These are phyloP conservation scores for Diorhabda elongata DNA, from an alignment of 1,140 invertebrate genomes.

Conservation along the genomic window DNA sequence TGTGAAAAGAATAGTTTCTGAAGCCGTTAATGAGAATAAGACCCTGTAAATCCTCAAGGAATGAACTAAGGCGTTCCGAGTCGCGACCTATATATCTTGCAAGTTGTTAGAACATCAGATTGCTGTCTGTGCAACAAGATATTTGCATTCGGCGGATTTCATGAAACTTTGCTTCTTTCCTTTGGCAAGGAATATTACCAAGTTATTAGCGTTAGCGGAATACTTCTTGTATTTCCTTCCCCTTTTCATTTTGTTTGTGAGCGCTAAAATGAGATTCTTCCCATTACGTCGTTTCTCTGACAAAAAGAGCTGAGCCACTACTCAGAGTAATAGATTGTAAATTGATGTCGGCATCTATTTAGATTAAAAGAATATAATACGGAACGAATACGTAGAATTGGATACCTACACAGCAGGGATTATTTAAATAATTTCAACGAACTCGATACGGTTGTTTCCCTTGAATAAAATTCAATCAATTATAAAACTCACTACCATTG, in stretches of 20 bases:
- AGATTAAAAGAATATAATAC: background rate
- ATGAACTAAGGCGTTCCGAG: background rate
- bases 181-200: slow-evolving; percentile 1
- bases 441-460: no score
- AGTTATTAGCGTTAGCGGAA: slow-evolving; percentile 1
- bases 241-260: background rate
- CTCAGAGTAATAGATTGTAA: background rate
- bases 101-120: slow-evolving; percentile 2
- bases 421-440: no score
- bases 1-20: no score
- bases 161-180: slow-evolving; percentile 2
- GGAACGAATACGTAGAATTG: no score
- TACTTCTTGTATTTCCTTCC: background rate
- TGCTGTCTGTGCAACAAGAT: background rate
- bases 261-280: background rate
- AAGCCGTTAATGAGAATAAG: no score
- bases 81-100: background rate
- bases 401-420: no score
- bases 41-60: no score
- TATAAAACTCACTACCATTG: no score
- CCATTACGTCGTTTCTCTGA: background rate
- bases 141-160: slow-evolving; percentile 1
- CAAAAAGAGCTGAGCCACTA: background rate
- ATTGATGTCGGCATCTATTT: background rate
- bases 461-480: no score